Conservation (phyloP, 2,888 invertebrate species). For the Harpagoxenus sublaevis region DNA sequence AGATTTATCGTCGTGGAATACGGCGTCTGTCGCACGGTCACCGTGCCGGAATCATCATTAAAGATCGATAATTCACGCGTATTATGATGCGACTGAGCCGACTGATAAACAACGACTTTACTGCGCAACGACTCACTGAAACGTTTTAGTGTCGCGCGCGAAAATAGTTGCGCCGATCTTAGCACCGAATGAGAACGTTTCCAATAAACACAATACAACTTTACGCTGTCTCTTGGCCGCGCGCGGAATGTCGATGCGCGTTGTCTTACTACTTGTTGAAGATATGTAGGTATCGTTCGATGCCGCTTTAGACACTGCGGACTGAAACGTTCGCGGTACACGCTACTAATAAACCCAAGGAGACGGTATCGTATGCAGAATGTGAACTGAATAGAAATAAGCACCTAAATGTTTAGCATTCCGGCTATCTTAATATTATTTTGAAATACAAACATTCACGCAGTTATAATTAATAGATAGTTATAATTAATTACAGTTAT, state of each 20-base stretch:
- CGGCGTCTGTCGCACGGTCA: constrained; percentile 59
- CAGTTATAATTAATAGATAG: background rate
- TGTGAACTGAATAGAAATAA: background rate
- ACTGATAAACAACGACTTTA: constrained; percentile 57
- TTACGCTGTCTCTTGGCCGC: constrained; percentile 10
- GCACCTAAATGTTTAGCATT: background rate
- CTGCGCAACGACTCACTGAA: constrained; percentile 20
- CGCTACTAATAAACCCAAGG: constrained; percentile 4
- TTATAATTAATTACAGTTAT: background rate
- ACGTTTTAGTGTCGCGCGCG: constrained; percentile 40
- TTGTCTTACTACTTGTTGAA: constrained; percentile 20
- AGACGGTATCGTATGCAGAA: background rate
- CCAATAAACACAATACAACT: constrained; percentile 39
- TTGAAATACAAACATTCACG: constrained; percentile 3
- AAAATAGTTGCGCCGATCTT: constrained; percentile 53
- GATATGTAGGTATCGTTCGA: constrained; percentile 3
- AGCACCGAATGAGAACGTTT: constrained; percentile 17
- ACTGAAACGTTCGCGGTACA: background rate
- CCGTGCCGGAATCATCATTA: constrained; percentile 78
- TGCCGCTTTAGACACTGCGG: constrained; percentile 14
- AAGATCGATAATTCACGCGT: constrained; percentile 81
- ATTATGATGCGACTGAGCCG: constrained; percentile 54
- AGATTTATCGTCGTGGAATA: constrained; percentile 81
- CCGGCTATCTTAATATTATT: constrained; percentile 10
- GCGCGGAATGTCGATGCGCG: constrained; percentile 29